Evolutionary conservation across 2,888 invertebrate genomes (phyloP), one percentile per base, ranked within the genome.

Genomic region (Lydus trimaculatus): DNA sequence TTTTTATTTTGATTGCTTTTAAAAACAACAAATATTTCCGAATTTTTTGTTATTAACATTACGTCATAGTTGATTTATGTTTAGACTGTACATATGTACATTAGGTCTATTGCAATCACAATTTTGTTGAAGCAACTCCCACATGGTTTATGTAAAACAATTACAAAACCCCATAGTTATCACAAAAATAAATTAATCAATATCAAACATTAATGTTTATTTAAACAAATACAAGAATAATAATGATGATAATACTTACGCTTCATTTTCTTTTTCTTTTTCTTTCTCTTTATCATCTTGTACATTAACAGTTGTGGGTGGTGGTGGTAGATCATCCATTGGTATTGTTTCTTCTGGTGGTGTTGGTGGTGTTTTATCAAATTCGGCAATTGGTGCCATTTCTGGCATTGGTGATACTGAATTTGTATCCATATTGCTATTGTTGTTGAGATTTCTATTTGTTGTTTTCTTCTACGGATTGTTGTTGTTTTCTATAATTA

Each of bases 351-450:
- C 85, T 73, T 86, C 86, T 36, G 90, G 90, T 43, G 90, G 90
- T 74, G 90, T 90, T 8, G 90, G 90, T 36, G 91, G 90, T 9
- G 90, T 90, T 85, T 91, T 91, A 81, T 91, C 91, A 80, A 91
- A 91, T 86, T 91, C 91, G 61, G 91, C 91, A 74, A 91, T 91
- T 33, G 91, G 91, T 66, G 91, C 91, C 83, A 90, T 83, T 78
- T 90, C 89, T 74, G 90, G 90, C 90, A 90, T 90, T 72, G 90
- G 91, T 20, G 90, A 90, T 81, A 90, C 90, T 80, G 90, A 90
- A 85, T 90, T 90, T 86, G 88, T 90, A 85, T 90, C 90, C 91
- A 90, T 90, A n/a, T n/a, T n/a, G n/a, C n/a, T 68, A 70, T 74
- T 64, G 59, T 65, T 58, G 13, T 23, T 39, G 3, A 11, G n/a